phyloP scores from a whole-genome alignment of 2,113 vertebrate species.

The Rallus limicola region DNA sequence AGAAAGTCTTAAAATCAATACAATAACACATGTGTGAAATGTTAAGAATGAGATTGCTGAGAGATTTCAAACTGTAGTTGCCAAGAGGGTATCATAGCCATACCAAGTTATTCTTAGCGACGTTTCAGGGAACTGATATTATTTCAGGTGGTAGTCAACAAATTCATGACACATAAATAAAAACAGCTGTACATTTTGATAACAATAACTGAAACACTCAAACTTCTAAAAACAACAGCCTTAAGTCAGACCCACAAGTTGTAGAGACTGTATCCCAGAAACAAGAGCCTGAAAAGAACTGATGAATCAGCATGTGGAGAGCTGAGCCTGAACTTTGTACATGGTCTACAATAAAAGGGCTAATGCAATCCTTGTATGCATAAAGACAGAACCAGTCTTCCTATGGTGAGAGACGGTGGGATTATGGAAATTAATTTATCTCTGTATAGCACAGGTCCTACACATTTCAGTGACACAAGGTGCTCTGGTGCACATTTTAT shows the following conservation, averaged over 20 bases:
- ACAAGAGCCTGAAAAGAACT: not conserved
- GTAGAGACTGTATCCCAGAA: not conserved
- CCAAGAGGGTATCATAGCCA: not conserved
- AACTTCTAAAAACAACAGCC: not conserved
- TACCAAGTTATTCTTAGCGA: not conserved
- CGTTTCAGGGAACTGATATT: not conserved
- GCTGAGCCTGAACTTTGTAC: not conserved
- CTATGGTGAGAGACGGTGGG: not conserved
- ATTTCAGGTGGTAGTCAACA: not conserved
- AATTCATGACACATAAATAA: not conserved
- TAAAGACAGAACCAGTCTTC: not conserved
- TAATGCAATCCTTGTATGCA: not conserved
- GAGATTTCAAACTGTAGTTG: not conserved
- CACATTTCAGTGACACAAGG: not conserved
- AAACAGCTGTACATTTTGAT: not conserved
- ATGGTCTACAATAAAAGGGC: not conserved
- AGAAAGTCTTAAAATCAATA: not conserved
- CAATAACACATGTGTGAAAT: not conserved
- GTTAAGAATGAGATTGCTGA: not conserved
- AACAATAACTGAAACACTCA: not conserved
- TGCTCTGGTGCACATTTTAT: not conserved
- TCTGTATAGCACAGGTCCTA: not conserved
- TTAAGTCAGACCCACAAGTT: not conserved
- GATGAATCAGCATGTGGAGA: not conserved
- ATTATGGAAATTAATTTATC: not conserved